Evolutionary conservation across 2,888 invertebrate species (phyloP).

Genomic region (Clanis bilineata): DNA sequence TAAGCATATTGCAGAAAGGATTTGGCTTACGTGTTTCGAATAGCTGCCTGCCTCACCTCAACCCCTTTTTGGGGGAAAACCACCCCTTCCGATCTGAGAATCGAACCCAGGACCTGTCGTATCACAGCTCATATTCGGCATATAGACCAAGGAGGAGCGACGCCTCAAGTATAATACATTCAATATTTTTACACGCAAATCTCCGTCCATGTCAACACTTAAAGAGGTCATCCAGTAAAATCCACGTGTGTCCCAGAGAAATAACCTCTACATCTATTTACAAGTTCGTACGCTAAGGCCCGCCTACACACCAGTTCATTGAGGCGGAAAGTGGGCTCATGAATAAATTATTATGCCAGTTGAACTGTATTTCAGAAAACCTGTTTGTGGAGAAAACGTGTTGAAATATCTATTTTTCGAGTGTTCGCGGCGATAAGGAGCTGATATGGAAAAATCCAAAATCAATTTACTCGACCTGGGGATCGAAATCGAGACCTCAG

Average conservation of each 20-base stretch:
- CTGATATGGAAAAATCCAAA: neutral
- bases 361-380: constrained; percentile 37
- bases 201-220: neutral
- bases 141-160: neutral
- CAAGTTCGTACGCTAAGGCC: constrained; percentile 2
- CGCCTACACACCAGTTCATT: constrained; percentile 48
- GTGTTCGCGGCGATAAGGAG: neutral
- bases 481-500: too few relatives aligned
- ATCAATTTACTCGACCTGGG: too few relatives aligned
- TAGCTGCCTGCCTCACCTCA: too few relatives aligned
- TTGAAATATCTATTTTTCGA: neutral
- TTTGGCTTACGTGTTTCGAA: too few relatives aligned
- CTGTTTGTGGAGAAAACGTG: neutral
- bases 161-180: neutral
- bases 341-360: constrained; percentile 57
- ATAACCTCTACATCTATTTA: neutral
- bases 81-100: too few relatives aligned
- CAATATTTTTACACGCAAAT: neutral
- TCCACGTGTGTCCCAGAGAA: neutral
- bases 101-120: too few relatives aligned
- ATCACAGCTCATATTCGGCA: neutral
- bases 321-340: constrained; percentile 53
- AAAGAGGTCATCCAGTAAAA: neutral
- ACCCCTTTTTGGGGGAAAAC: too few relatives aligned
- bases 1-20: too few relatives aligned